phyloP scores from a whole-genome alignment of 2,113 vertebrate species.

The Bubo scandiacus region DNA sequence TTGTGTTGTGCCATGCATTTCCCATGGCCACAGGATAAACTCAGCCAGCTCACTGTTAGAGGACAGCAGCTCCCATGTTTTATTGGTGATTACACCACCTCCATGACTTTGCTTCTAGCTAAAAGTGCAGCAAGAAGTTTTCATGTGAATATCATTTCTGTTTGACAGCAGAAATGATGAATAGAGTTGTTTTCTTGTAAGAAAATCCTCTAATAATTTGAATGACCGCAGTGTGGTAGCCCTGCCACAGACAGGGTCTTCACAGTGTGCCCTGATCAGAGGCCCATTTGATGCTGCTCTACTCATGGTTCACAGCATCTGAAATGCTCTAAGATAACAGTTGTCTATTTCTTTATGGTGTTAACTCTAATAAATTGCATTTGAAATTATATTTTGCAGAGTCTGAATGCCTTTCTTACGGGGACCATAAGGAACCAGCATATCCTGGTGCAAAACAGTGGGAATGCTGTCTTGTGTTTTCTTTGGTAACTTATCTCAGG shows the following conservation, averaged over 20 bases:
- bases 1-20: fast-evolving
- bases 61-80: fast-evolving
- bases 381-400: not conserved
- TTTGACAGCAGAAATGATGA: not conserved
- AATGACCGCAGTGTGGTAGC: not conserved
- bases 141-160: not conserved
- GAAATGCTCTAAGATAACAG: not conserved
- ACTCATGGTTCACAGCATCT: not conserved
- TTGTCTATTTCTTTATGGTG: not conserved
- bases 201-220: not conserved
- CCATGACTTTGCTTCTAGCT: not conserved
- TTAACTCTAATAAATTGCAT: not conserved
- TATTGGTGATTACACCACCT: not conserved
- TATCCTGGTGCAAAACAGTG: not conserved
- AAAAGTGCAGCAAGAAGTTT: not conserved
- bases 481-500: not conserved
- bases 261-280: fast-evolving
- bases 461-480: not conserved
- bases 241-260: not conserved
- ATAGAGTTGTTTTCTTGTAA: not conserved
- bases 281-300: not conserved
- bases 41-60: not conserved
- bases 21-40: not conserved
- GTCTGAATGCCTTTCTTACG: not conserved
- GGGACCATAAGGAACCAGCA: not conserved